phyloP scores from a whole-genome alignment of 35 echinoderm and acorn worm genomes.

The Anneissia japonica region DNA sequence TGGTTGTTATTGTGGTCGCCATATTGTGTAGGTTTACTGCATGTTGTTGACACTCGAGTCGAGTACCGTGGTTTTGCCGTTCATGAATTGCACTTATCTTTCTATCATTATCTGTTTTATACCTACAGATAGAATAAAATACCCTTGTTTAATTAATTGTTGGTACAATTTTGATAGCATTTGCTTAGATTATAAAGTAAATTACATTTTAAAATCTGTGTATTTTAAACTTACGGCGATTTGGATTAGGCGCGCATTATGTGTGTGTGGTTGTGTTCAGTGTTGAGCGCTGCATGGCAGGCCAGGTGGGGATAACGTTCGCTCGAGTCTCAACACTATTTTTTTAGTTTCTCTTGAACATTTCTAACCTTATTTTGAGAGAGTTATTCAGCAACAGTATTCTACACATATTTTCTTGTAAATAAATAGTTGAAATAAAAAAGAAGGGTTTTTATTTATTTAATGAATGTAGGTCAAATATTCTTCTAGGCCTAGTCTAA shows the following conservation, averaged over 20 bases:
- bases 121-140: background rate
- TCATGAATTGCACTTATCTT: background rate
- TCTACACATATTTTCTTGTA: no score
- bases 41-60: slow-evolving; percentile 9
- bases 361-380: no score
- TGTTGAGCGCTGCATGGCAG: background rate
- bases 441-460: no score
- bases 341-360: no score
- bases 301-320: background rate
- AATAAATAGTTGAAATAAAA: no score
- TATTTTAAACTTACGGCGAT: background rate
- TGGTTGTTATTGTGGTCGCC: slow-evolving; percentile 27
- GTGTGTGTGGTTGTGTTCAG: background rate
- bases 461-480: no score
- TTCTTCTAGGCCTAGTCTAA: no score
- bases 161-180: background rate
- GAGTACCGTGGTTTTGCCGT: background rate
- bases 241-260: background rate
- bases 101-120: background rate
- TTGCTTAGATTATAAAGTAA: background rate
- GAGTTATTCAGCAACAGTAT: no score
- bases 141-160: background rate
- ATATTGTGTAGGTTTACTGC: slow-evolving; percentile 41
- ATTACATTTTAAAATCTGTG: background rate
- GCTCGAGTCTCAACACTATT: no score